Percentiles rank a stretch among this genome's conserved stretches.
These are phyloP conservation scores for Neoaliturus tenellus DNA, from an alignment of 2,888 invertebrate species.

Conservation along the genomic window DNA sequence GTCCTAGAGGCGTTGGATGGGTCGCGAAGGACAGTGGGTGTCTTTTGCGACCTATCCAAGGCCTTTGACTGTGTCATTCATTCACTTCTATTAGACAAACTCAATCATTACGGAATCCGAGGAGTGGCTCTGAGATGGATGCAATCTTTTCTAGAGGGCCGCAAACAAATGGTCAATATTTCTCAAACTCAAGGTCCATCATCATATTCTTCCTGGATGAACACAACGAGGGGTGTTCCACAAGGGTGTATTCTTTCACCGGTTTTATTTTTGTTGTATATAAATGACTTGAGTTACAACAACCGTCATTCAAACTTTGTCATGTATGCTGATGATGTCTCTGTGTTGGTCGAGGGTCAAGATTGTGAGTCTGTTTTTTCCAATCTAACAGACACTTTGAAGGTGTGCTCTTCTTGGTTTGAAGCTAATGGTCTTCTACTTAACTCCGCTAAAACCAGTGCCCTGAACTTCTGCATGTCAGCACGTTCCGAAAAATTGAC, in stretches of 20 bases:
- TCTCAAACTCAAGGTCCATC: constrained; percentile 3
- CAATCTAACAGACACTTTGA: too few relatives aligned
- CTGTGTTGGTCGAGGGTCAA: too few relatives aligned
- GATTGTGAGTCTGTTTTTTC: too few relatives aligned
- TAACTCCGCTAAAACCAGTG: too few relatives aligned
- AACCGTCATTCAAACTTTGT: too few relatives aligned
- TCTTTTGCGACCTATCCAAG: constrained; percentile 32
- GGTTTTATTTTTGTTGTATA: not conserved
- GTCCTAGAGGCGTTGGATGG: constrained; percentile 46
- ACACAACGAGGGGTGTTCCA: not conserved
- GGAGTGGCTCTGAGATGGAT: constrained; percentile 1
- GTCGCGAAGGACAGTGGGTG: constrained; percentile 22
- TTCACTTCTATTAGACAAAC: constrained; percentile 3
- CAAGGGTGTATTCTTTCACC: not conserved
- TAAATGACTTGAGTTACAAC: too few relatives aligned
- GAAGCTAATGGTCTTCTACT: too few relatives aligned
- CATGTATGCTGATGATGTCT: too few relatives aligned
- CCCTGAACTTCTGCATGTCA: too few relatives aligned
- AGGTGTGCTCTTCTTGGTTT: too few relatives aligned
- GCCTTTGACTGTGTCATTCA: constrained; percentile 29
- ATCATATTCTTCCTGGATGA: not conserved
- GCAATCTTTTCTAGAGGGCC: not conserved
- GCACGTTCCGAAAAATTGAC: too few relatives aligned
- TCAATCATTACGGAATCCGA: not conserved
- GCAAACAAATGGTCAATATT: not conserved